phyloP scores from a whole-genome alignment of 1,140 invertebrate species.

The Hestina assimilis region DNA sequence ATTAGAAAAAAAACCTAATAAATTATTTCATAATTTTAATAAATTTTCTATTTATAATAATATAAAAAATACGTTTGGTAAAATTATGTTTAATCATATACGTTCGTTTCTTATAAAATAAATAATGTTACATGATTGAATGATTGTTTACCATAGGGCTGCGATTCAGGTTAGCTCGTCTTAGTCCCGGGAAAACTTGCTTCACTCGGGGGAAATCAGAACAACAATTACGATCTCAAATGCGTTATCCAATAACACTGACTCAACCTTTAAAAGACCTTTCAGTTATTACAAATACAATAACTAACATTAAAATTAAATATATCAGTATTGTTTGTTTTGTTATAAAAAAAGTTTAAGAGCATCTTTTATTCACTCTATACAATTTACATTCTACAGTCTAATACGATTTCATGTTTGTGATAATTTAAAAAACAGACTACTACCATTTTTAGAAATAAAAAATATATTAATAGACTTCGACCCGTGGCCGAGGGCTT shows the following conservation, averaged over 20 bases:
- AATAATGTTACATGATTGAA: conserved; percentile 30
- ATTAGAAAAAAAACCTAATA: background rate
- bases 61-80: background rate
- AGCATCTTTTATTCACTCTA: background rate
- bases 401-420: too few species aligned
- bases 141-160: conserved; percentile 46
- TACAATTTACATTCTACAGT: too few species aligned
- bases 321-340: background rate
- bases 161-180: conserved; percentile 34
- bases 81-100: background rate
- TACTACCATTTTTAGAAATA: too few species aligned
- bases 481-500: too few species aligned
- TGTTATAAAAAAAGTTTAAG: background rate
- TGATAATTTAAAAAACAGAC: too few species aligned
- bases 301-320: background rate
- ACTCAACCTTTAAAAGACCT: conserved; percentile 39
- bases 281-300: conserved; percentile 25
- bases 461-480: too few species aligned
- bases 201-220: conserved; percentile 66
- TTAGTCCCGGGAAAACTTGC: conserved; percentile 41
- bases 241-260: conserved; percentile 58
- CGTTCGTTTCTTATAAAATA: background rate
- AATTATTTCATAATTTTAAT: background rate
- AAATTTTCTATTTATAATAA: background rate
- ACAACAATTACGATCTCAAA: conserved; percentile 69